phyloP scores from a whole-genome alignment of 2,888 invertebrate genomes.

The Campoplex capitator region DNA sequence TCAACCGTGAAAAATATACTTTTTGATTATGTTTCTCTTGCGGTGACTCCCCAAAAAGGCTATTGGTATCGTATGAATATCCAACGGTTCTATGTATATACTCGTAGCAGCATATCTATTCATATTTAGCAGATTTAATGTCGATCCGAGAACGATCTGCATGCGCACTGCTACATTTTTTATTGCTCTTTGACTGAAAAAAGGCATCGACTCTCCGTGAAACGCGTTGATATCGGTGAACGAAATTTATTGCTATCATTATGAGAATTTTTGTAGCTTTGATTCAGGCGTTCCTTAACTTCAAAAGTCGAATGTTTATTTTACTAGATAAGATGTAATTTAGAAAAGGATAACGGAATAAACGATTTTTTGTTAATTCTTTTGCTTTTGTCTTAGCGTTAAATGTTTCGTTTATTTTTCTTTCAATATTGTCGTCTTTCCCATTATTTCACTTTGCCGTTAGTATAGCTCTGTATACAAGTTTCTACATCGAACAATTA shows the following conservation, averaged over 20 bases:
- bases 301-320: too few species aligned
- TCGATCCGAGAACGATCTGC: neutral
- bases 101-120: neutral
- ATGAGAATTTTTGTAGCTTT: too few species aligned
- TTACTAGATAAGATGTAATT: too few species aligned
- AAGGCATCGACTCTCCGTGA: neutral
- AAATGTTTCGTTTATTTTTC: neutral
- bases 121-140: neutral
- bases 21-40: slow-evolving; percentile 30
- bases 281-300: too few species aligned
- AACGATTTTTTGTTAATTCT: too few species aligned
- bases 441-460: neutral
- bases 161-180: neutral
- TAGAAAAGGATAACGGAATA: too few species aligned
- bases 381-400: neutral
- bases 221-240: neutral
- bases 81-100: neutral
- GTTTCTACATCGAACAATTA: neutral
- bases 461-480: neutral
- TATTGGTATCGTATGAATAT: slow-evolving; percentile 25
- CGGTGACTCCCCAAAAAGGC: slow-evolving; percentile 12
- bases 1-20: slow-evolving; percentile 19
- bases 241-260: neutral
- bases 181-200: neutral
- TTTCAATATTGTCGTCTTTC: neutral